Percentiles rank a stretch among this genome's conserved stretches.
These are phyloP conservation scores for Aleadryas rufinucha DNA, from an alignment of 2,113 vertebrate genomes.

Conservation along the genomic window DNA sequence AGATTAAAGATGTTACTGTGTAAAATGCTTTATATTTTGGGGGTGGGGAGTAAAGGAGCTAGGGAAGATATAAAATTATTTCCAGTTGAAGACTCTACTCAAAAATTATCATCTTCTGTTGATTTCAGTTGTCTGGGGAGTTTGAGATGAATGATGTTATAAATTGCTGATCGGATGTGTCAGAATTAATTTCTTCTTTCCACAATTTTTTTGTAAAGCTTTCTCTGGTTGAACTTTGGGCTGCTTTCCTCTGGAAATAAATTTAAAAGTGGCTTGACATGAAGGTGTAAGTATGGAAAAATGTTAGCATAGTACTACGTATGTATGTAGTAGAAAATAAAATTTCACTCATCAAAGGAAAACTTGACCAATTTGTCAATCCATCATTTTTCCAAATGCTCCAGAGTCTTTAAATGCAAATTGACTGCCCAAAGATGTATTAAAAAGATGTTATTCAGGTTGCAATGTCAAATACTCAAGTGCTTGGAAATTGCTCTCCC, in stretches of 20 bases:
- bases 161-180: constrained; percentile 70
- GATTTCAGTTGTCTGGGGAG: constrained; percentile 56
- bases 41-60: background rate
- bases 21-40: constrained; percentile 47
- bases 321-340: constrained; percentile 21
- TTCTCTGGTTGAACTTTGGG: constrained; percentile 48
- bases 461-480: constrained; percentile 31
- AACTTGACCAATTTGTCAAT: constrained; percentile 4
- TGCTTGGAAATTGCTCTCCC: background rate
- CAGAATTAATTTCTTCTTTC: constrained; percentile 68
- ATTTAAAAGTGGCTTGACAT: constrained; percentile 45
- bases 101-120: constrained; percentile 55
- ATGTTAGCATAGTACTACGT: constrained; percentile 5
- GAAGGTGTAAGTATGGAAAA: constrained; percentile 39
- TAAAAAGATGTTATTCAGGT: background rate
- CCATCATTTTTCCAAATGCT: background rate
- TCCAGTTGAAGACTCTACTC: constrained; percentile 58
- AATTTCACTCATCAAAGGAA: constrained; percentile 5
- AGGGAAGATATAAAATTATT: constrained; percentile 60
- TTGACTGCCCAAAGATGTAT: background rate
- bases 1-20: constrained; percentile 58
- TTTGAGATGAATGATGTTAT: constrained; percentile 61
- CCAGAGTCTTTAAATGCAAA: constrained; percentile 34
- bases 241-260: constrained; percentile 54
- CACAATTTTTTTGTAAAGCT: constrained; percentile 17